Evolutionary conservation across 2,797 vertebrate genomes (phyloP).

Genomic region (Catamblyrhynchus diadema): DNA sequence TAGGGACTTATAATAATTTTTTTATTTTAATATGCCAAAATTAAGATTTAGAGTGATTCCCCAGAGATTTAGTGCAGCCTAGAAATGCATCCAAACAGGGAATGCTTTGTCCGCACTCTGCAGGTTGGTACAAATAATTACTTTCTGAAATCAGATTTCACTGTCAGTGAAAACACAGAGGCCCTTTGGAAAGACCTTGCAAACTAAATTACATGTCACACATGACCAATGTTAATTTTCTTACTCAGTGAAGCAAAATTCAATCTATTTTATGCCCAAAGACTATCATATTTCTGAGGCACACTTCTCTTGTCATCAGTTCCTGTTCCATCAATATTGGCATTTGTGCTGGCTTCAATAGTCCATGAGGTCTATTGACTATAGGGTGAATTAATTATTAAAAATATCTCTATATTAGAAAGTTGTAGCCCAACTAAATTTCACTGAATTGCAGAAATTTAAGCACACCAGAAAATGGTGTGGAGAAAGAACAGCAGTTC

Average conservation of each 20-base stretch:
- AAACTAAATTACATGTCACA: neutral
- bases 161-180: neutral
- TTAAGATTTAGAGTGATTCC: neutral
- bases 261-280: neutral
- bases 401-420: neutral
- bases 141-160: conserved; percentile 5
- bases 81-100: neutral
- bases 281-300: neutral
- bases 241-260: neutral
- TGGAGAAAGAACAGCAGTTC: neutral
- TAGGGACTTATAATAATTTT: neutral
- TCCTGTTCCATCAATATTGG: neutral
- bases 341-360: neutral
- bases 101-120: neutral
- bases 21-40: neutral
- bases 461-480: neutral
- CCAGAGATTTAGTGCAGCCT: neutral
- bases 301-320: neutral
- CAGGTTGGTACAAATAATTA: neutral
- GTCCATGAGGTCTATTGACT: neutral
- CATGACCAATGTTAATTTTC: neutral
- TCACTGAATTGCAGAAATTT: neutral
- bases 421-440: neutral
- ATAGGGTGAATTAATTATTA: neutral
- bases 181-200: neutral